Base-by-base conservation (phyloP, 2,113 vertebrate species). In the Pitta sordida region DNA sequence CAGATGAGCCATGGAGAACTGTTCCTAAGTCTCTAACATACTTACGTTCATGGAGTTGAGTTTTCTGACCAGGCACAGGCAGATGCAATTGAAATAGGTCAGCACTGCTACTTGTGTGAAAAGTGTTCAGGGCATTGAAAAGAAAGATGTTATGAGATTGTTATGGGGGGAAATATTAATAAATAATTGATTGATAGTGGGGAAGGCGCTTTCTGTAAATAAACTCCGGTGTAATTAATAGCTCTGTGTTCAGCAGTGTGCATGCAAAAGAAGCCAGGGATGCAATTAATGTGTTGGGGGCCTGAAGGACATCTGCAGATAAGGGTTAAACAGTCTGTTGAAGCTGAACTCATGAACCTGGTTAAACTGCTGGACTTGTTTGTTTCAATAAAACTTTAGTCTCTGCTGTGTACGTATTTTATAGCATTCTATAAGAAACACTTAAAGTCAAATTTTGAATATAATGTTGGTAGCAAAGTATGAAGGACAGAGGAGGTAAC, bases 211-310 rank as follows among this genome's bases (percentile, higher is more conserved):
- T 98, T 96, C 95, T 97, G 97, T 98, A 98, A 98, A 97, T 97
- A 99, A 99, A 98, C 98, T 98, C 98, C 97, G 94, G 97, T 97
- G 98, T 98, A 98, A 98, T 99, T 99, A 99, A 98, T 98, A 98
- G 91, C 97, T 98, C 97, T 97, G 98, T 98, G 98, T 82, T 98
- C 98, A 98, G 98, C 95, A 98, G 97, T 93, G 95, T 97, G 98
- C 98, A 98, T 98, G 98, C 98, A 98, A 96, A 98, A 97, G 98
- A 97, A 97, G 98, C 97, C 1, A 82, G 96, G 96, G 97, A 98
- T 98, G 98, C 97, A 98, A 96, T 98, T 97, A 97, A 96, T 94
- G 98, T 97, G 98, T 97, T 88, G 65, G 96, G 79, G 95, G 96
- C 98, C 98, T 98, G 90, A 97, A 99, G 98, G 98, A 98, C 98